Percentiles rank a stretch among this genome's conserved stretches.
Evolutionary conservation across 2,113 vertebrate genomes (phyloP).

Genomic region (Phyllopteryx taeniolatus): DNA sequence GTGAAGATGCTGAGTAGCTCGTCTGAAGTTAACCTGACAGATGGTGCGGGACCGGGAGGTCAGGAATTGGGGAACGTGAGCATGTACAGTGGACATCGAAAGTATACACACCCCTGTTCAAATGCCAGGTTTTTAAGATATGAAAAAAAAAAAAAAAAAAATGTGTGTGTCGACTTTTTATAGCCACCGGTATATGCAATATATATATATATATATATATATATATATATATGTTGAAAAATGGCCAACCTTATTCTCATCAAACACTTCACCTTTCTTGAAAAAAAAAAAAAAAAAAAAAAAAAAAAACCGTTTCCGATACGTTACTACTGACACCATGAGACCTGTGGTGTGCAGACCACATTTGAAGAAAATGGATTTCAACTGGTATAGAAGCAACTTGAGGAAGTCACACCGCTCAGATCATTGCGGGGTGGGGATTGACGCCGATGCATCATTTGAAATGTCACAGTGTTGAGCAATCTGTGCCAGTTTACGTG

Average conservation of each 20-base stretch:
- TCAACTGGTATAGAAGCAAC: background rate
- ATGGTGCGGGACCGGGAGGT: background rate
- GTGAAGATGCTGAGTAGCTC: background rate
- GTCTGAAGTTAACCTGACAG: background rate
- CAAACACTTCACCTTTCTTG: background rate
- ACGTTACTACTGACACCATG: background rate
- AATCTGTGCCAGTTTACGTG: conserved; percentile 9
- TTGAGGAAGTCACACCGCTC: background rate
- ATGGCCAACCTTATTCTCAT: background rate
- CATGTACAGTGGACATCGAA: background rate
- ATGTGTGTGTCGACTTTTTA: too few species aligned
- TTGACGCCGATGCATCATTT: background rate
- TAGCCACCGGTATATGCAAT: too few species aligned
- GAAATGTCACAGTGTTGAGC: conserved; percentile 51
- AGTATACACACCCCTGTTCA: background rate
- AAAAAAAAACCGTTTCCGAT: background rate
- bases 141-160: background rate
- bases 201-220: too few species aligned
- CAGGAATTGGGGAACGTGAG: background rate
- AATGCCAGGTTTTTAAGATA: background rate
- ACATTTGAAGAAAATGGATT: background rate
- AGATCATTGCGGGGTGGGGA: background rate
- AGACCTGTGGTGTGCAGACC: background rate
- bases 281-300: background rate
- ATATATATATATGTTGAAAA: background rate